Percentiles rank a stretch among this genome's conserved stretches.
These are phyloP conservation scores for Hypselothyrea guttata DNA, from an alignment of 2,888 invertebrate genomes.

Conservation along the genomic window DNA sequence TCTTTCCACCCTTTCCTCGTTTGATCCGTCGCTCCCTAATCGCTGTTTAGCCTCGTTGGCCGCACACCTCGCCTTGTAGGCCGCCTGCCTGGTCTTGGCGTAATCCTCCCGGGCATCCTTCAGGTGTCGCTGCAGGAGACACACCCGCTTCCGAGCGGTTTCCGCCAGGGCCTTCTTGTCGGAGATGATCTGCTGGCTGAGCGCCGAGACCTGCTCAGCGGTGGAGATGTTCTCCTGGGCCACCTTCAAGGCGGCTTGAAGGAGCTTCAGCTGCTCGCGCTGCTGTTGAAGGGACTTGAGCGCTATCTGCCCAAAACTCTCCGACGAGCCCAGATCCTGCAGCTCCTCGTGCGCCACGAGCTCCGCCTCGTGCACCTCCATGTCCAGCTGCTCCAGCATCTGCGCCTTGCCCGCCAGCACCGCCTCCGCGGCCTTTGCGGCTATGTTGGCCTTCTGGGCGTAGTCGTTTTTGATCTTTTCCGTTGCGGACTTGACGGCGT, in stretches of 20 bases:
- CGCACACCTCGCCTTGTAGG: slow-evolving; percentile 86
- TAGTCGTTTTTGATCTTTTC: slow-evolving; percentile 88
- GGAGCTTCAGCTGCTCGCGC: slow-evolving; percentile 83
- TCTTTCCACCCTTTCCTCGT: not conserved
- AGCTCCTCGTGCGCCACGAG: slow-evolving; percentile 85
- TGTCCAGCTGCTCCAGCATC: slow-evolving; percentile 86
- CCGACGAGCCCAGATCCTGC: slow-evolving; percentile 85
- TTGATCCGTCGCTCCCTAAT: slow-evolving; percentile 6
- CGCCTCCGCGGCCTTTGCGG: slow-evolving; percentile 88
- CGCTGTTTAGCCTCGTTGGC: slow-evolving; percentile 86
- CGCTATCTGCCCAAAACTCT: slow-evolving; percentile 85
- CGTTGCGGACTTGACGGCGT: slow-evolving; percentile 87
- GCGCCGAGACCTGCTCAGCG: slow-evolving; percentile 85
- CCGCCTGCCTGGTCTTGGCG: slow-evolving; percentile 86
- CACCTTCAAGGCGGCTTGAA: slow-evolving; percentile 81
- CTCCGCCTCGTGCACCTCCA: slow-evolving; percentile 87
- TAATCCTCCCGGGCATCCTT: slow-evolving; percentile 86
- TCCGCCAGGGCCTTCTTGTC: slow-evolving; percentile 86
- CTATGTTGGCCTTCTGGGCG: slow-evolving; percentile 87
- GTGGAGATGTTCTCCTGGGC: slow-evolving; percentile 84
- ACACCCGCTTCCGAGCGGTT: slow-evolving; percentile 86
- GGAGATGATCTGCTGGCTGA: slow-evolving; percentile 84
- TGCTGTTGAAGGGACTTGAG: slow-evolving; percentile 85
- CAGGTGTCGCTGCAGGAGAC: slow-evolving; percentile 85
- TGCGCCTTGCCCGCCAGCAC: slow-evolving; percentile 87